Conservation (phyloP, 2,888 invertebrate species). For the Priocnemis perturbator region DNA sequence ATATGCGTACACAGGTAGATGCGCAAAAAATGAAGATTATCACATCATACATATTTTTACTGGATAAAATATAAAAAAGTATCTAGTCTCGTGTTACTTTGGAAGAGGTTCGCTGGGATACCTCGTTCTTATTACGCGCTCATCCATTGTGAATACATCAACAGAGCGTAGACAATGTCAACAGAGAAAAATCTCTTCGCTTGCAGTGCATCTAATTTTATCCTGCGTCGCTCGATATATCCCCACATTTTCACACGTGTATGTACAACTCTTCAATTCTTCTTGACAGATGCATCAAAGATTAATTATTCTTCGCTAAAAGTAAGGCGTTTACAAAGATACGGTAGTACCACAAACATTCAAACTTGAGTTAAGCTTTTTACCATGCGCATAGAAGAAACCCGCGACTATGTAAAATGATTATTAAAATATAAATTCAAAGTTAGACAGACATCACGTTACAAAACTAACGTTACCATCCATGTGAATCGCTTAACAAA, state of each 20-base stretch:
- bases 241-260: neutral
- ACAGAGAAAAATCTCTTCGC: neutral
- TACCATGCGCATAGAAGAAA: conserved; percentile 19
- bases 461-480: conserved; percentile 41
- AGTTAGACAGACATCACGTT: conserved; percentile 41
- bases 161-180: neutral
- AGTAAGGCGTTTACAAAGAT: conserved; percentile 4
- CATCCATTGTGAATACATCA: no score
- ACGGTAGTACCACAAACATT: conserved; percentile 8
- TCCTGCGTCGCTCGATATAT: conserved; percentile 2
- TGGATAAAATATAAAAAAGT: conserved; percentile 45
- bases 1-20: conserved; percentile 35
- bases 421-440: conserved; percentile 61
- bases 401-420: conserved; percentile 45
- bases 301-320: neutral
- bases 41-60: conserved; percentile 54
- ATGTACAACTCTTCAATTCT: neutral
- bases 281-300: neutral
- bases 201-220: neutral
- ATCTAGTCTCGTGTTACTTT: neutral
- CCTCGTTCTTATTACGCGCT: no score
- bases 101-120: no score
- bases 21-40: conserved; percentile 51
- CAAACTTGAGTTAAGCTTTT: conserved; percentile 10
- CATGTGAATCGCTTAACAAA: conserved; percentile 37